A percentile compares a stretch with the other conserved stretches of the same genome.
phyloP scores from a whole-genome alignment of 1,140 invertebrate genomes.

The Drosophila eugracilis region DNA sequence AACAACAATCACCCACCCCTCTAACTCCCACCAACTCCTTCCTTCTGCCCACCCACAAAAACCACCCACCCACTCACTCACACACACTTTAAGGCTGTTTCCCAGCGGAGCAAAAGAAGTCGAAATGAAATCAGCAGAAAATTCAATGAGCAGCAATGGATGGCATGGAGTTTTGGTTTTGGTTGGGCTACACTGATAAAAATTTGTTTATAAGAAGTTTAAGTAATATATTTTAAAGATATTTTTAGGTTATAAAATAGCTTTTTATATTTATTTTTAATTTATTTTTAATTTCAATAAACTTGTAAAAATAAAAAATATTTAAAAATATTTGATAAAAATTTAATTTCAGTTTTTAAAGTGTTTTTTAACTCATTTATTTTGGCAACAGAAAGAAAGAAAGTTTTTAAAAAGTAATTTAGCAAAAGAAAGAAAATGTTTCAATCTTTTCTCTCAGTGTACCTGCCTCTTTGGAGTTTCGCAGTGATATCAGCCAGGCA shows the following conservation, averaged over 20 bases:
- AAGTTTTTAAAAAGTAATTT: too few relatives aligned
- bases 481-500: slow-evolving; percentile 38
- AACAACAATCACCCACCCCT: slow-evolving; percentile 57
- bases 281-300: too few relatives aligned
- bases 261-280: too few relatives aligned
- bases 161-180: not conserved
- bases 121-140: slow-evolving; percentile 83
- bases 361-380: too few relatives aligned
- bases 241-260: too few relatives aligned
- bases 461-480: slow-evolving; percentile 16
- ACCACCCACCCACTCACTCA: slow-evolving; percentile 11
- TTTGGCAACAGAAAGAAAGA: too few relatives aligned
- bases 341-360: too few relatives aligned
- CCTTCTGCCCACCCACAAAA: not conserved
- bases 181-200: not conserved
- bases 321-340: too few relatives aligned
- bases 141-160: slow-evolving; percentile 67
- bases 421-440: not conserved
- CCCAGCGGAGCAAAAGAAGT: slow-evolving; percentile 82
- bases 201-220: too few relatives aligned
- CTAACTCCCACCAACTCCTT: slow-evolving; percentile 34
- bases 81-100: slow-evolving; percentile 61
- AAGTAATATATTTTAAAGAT: too few relatives aligned
- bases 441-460: not conserved
- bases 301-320: too few relatives aligned